Percentiles rank a stretch among this genome's conserved stretches.
Conservation (phyloP, 2,797 vertebrate genomes). For the Coracias cyanogaster region DNA sequence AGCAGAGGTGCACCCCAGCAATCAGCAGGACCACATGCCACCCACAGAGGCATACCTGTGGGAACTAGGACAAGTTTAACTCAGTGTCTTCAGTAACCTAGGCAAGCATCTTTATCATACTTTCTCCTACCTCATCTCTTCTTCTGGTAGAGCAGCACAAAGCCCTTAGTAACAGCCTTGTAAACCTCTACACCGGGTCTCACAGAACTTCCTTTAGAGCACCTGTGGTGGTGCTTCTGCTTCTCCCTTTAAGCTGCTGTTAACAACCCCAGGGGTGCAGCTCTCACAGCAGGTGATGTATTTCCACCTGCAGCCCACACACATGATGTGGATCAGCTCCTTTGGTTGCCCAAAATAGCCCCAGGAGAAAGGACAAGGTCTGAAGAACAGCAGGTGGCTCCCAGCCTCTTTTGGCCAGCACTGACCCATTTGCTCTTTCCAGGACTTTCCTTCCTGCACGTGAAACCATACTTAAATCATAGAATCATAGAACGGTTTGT, state of each 20-base stretch:
- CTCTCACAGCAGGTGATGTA: not conserved
- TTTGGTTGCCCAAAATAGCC: not conserved
- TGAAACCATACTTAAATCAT: not conserved
- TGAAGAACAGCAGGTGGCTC: not conserved
- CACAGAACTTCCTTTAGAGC: not conserved
- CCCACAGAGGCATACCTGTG: too few relatives aligned
- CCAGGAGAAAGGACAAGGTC: not conserved
- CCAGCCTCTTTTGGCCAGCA: not conserved
- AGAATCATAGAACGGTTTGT: too few relatives aligned
- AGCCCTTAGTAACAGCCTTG: not conserved
- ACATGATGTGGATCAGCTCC: not conserved
- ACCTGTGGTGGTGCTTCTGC: not conserved
- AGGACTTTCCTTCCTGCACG: not conserved
- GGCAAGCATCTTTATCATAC: not conserved
- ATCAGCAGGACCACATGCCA: not conserved
- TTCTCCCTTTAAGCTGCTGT: not conserved
- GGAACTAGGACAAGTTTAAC: not conserved
- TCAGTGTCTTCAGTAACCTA: not conserved
- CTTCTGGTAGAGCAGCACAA: not conserved
- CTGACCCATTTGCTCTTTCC: rapidly evolving
- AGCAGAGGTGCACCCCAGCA: not conserved
- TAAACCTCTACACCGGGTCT: not conserved
- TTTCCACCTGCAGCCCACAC: not conserved
- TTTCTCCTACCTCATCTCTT: not conserved
- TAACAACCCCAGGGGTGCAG: not conserved